Percentiles rank a stretch among this genome's conserved stretches.
phyloP scores from a whole-genome alignment of 2,113 vertebrate genomes.

The Pachypanchax playfairii region DNA sequence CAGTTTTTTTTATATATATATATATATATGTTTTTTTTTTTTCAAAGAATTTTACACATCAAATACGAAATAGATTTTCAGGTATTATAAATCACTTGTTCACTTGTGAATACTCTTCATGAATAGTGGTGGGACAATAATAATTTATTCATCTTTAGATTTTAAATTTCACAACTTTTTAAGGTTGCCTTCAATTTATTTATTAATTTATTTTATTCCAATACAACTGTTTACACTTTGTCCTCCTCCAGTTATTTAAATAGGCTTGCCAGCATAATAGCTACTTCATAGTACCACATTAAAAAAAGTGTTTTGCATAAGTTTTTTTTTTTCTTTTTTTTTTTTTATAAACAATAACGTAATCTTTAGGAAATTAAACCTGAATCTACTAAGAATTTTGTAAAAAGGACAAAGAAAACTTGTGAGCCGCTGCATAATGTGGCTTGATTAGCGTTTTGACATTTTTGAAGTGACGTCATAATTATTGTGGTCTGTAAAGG shows the following conservation, averaged over 20 bases:
- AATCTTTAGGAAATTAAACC: no score
- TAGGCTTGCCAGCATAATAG: conserved; percentile 11
- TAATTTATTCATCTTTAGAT: conserved; percentile 34
- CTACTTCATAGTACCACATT: conserved; percentile 28
- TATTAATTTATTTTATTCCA: background rate
- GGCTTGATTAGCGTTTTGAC: conserved; percentile 23
- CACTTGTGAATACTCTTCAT: background rate
- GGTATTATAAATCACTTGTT: conserved; percentile 6
- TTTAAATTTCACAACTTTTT: conserved; percentile 6
- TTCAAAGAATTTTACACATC: background rate
- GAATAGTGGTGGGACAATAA: conserved; percentile 5
- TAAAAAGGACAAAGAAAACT: no score
- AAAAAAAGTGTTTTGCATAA: no score
- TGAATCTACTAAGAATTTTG: no score
- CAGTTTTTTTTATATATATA: no score
- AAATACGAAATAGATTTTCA: conserved; percentile 17
- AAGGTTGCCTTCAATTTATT: background rate
- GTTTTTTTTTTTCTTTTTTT: no score
- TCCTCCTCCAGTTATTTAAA: conserved; percentile 23
- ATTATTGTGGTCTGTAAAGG: no score
- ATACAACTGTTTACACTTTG: conserved; percentile 11
- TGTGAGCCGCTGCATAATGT: no score
- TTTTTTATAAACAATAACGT: no score
- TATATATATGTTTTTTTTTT: no score
- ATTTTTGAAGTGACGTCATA: conserved; percentile 21